Conservation (phyloP, 2,113 vertebrate species). For the Phaetusa simplex region DNA sequence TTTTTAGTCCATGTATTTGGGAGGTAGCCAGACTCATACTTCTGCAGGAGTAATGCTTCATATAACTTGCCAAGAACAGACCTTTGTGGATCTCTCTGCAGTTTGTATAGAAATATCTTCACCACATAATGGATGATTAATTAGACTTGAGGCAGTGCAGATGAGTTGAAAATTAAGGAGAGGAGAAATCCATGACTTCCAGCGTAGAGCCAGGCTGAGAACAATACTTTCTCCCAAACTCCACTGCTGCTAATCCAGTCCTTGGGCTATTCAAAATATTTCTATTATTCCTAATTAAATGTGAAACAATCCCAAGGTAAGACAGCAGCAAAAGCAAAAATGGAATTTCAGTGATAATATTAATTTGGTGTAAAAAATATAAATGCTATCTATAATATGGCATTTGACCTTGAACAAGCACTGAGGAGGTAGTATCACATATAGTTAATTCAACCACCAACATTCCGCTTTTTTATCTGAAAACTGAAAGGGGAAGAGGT, state of each 20-base stretch:
- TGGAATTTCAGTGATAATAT: not conserved
- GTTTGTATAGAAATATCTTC: conserved; percentile 7
- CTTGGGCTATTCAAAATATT: not conserved
- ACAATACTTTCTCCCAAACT: not conserved
- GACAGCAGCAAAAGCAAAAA: not conserved
- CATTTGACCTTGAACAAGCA: not conserved
- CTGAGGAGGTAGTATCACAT: not conserved
- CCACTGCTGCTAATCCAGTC: not conserved
- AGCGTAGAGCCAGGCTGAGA: not conserved
- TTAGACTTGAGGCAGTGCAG: not conserved
- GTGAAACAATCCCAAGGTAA: not conserved
- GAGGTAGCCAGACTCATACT: not conserved
- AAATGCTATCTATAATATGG: not conserved
- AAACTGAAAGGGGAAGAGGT: not conserved
- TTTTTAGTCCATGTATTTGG: not conserved
- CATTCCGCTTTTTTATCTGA: not conserved
- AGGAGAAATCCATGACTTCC: not conserved
- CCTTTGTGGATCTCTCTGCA: not conserved
- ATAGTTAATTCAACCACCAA: not conserved
- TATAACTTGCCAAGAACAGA: not conserved
- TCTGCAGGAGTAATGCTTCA: not conserved
- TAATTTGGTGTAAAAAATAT: not conserved
- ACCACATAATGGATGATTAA: conserved; percentile 6
- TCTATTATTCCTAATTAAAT: not conserved
- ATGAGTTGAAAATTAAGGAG: not conserved